phyloP scores from a whole-genome alignment of 2,888 invertebrate species.

The Camptogramma bilineatum region DNA sequence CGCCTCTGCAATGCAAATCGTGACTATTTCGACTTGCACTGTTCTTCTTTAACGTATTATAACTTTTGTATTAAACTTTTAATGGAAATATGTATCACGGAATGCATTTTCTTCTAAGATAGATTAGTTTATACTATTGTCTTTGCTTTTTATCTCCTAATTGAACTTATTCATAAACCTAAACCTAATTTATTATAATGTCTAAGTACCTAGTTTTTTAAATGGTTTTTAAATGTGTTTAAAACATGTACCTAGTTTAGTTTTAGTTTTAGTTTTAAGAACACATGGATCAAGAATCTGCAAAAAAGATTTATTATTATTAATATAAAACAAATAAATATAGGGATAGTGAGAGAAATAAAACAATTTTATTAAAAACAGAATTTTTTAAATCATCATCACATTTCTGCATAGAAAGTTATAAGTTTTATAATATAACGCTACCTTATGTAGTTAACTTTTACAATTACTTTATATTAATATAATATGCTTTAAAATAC shows the following conservation, averaged over 20 bases:
- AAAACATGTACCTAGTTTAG: no score
- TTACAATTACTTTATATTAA: conserved; percentile 37
- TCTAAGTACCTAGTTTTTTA: no score
- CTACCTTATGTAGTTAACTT: conserved; percentile 58
- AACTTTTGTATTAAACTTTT: not conserved
- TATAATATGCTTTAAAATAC: not conserved
- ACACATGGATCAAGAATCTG: no score
- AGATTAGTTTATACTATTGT: no score
- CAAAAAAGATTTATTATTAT: no score
- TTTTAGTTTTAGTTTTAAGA: no score
- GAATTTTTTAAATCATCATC: conserved; percentile 71
- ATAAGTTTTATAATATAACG: conserved; percentile 55
- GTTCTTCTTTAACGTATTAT: not conserved
- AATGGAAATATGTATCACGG: no score
- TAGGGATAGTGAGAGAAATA: conserved; percentile 43
- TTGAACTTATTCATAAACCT: no score
- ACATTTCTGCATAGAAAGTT: conserved; percentile 73
- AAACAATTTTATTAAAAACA: conserved; percentile 67
- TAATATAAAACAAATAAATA: not conserved
- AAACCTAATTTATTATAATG: no score
- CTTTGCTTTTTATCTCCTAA: no score
- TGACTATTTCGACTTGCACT: not conserved
- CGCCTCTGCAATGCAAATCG: conserved; percentile 5
- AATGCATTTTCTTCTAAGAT: no score
- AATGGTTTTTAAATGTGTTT: no score